Percentiles rank a stretch among this genome's conserved stretches.
phyloP scores from a whole-genome alignment of 2,888 invertebrate species.

The Nemotelus nigrinus region DNA sequence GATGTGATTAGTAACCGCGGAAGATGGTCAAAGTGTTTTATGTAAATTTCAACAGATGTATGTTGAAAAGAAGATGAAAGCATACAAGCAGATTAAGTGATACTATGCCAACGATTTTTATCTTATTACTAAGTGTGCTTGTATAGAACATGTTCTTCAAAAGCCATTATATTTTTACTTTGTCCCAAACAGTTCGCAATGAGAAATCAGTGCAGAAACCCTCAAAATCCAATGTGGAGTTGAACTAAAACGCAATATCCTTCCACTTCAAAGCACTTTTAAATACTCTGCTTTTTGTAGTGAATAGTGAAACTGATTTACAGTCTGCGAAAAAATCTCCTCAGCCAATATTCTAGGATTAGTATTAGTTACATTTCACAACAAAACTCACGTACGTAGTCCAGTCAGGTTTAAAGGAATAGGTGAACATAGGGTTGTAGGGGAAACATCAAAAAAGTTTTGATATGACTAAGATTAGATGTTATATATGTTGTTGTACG shows the following conservation, averaged over 20 bases:
- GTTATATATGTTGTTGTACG: too few species aligned
- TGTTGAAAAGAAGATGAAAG: too few species aligned
- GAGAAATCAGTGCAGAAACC: background rate
- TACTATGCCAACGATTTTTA: background rate
- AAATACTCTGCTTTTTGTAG: background rate
- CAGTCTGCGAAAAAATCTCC: background rate
- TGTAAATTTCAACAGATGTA: too few species aligned
- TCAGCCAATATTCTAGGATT: slow-evolving; percentile 35
- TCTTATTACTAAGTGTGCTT: background rate
- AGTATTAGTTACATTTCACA: slow-evolving; percentile 41
- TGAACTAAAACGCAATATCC: background rate
- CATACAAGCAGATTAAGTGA: too few species aligned
- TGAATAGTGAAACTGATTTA: background rate
- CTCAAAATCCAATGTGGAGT: background rate
- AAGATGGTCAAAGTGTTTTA: too few species aligned
- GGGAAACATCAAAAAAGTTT: background rate
- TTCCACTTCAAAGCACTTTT: background rate
- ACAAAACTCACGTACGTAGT: background rate
- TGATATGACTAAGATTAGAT: too few species aligned
- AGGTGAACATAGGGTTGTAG: background rate
- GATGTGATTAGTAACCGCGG: too few species aligned
- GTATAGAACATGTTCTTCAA: background rate
- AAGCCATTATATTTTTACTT: too few species aligned
- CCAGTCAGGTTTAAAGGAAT: background rate
- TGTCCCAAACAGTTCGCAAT: background rate